A percentile compares a stretch with the other conserved stretches of the same genome.
Evolutionary conservation across 2,888 invertebrate genomes (phyloP).

Genomic region (Endotricha flammealis): DNA sequence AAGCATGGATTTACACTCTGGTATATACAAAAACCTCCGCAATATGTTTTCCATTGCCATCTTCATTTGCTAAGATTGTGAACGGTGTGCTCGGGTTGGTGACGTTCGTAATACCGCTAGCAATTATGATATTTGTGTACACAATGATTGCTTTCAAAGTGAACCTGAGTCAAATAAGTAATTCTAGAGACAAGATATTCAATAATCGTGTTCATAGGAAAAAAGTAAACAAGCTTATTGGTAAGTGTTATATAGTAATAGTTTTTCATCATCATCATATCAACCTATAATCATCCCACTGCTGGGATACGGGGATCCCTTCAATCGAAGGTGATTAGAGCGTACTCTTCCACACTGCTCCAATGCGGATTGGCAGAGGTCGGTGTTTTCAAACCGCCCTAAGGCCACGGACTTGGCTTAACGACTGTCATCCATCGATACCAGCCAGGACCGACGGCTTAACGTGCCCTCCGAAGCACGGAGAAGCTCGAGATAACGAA

Average conservation of each 20-base stretch:
- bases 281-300: too few relatives aligned
- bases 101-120: constrained; percentile 43
- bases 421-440: too few relatives aligned
- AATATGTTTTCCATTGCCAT: constrained; percentile 42
- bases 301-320: too few relatives aligned
- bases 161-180: constrained; percentile 30
- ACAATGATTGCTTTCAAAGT: constrained; percentile 49
- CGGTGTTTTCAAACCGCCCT: too few relatives aligned
- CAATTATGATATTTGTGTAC: constrained; percentile 47
- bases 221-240: constrained; percentile 50
- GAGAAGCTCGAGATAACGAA: too few relatives aligned
- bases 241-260: constrained; percentile 31
- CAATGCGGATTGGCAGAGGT: too few relatives aligned
- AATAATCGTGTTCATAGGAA: constrained; percentile 44
- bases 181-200: constrained; percentile 34
- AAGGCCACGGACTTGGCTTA: too few relatives aligned
- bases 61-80: constrained; percentile 32
- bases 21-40: constrained; percentile 31
- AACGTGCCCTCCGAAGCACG: too few relatives aligned
- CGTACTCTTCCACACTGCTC: too few relatives aligned
- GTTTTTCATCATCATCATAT: too few relatives aligned
- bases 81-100: constrained; percentile 42
- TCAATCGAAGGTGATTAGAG: too few relatives aligned
- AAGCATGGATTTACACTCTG: constrained; percentile 39
- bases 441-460: too few relatives aligned